Evolutionary conservation across 2,113 vertebrate species (phyloP), one percentile per base, ranked within the genome.

Genomic region (Megaleporinus macrocephalus): DNA sequence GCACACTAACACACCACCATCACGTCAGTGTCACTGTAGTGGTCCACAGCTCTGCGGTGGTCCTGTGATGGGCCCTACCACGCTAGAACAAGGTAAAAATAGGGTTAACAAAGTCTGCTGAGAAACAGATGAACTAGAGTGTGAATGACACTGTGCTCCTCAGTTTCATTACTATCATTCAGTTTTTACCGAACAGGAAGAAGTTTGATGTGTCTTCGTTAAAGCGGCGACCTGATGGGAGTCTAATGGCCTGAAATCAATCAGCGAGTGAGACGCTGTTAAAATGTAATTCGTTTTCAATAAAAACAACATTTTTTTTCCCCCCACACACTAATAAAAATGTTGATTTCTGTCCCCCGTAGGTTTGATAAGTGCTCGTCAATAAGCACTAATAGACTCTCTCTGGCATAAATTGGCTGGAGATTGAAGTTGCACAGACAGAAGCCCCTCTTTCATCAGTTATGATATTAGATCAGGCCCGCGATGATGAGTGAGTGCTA

Each of bases 341-440:
- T 75, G 66, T 70, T 70, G 47, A 81, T 74, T 81, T 74, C n/a
- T 66, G 79, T 62, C 61, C 20, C 72, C 59, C 73, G 49, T 15
- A 66, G 72, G n/a, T n/a, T 44, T 41, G n/a, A 29, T 81, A 55
- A 75, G 47, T 74, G 72, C 71, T 41, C 30, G 61, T 74, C 79
- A 81, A 81, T 75, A 33, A 33, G 15, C 61, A 5, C 72, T 81
- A 75, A 81, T 68, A 75, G 66, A 29, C 71, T 81, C 68, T 55
- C 47, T 29, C 24, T 12, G 72, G 47, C 30, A 22, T 57, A 81
- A 81, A 81, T 81, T 66, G 79, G 73, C 27, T 75, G 33, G 71
- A 66, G 71, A 81, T 75, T 81, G 79, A 30, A 68, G 79, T 66
- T 9, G n/a, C 61, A 16, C 59, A 18, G 12, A 15, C 41, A 44